Evolutionary conservation across 2,888 invertebrate species (phyloP), one percentile per base, ranked within the genome.

Genomic region (Drosophila falleni): DNA sequence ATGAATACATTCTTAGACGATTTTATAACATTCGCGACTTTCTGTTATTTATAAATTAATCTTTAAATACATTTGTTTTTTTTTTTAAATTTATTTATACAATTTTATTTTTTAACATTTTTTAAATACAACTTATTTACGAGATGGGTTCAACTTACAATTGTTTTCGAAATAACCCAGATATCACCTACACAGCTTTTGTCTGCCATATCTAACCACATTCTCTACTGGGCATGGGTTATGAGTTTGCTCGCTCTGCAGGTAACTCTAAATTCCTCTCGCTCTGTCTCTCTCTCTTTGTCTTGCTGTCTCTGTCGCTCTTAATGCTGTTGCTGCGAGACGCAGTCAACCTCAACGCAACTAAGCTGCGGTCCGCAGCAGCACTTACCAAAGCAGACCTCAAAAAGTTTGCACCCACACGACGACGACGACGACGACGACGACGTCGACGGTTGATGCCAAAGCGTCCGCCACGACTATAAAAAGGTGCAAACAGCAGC

Each of bases 341-440:
- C 71, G 78, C 75, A 81, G 83, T 73, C 83, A 78, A 81, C 86
- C 88, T 81, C 88, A 80, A 86, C 86, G 78, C 78, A 88, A 88
- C 88, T 86, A 86, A 86, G 88, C 88, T 86, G 85, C 75, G 85
- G 85, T 86, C 83, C 81, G 71, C 78, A 87, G 73, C 85, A 87
- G 84, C 84, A 87, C 87, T 87, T 81, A 84, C 83, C 85, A 78
- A 83, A 84, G 87, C 85, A 84, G 85, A 84, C 83, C 83, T 84
- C 87, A 81, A 84, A 84, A 84, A 87, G 77, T 87, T 83, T 82
- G 72, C 81, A 77, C 84, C 84, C 87, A 79, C 80, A 85, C 66
- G 37, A 68, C 56, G 29, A 6, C 56, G 37, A 37, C 37, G 6
- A 35, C 46, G 44, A 23, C 44, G 33, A 23, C 41, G 54, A 9